Percentiles rank a stretch among this genome's conserved stretches.
phyloP scores from a whole-genome alignment of 1,140 invertebrate genomes.

The Drosophila sechellia region DNA sequence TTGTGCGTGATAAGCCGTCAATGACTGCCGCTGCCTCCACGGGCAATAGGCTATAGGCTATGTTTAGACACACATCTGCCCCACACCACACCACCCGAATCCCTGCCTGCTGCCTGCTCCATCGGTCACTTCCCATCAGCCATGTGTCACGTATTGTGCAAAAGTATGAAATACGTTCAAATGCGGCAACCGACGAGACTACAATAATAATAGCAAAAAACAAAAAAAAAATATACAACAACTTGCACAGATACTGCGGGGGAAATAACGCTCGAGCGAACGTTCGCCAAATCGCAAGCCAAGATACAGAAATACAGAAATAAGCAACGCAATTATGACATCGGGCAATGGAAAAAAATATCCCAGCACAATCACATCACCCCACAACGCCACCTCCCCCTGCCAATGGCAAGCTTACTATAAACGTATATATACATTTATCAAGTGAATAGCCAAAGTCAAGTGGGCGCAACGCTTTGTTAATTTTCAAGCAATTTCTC shows the following conservation, averaged over 20 bases:
- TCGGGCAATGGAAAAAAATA: constrained; percentile 29
- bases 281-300: constrained; percentile 46
- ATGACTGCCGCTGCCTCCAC: constrained; percentile 37
- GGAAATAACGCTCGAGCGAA: constrained; percentile 12
- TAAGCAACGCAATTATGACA: constrained; percentile 69
- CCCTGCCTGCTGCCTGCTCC: neutral
- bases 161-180: constrained; percentile 46
- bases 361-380: constrained; percentile 16
- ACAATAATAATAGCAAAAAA: constrained; percentile 54
- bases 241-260: constrained; percentile 46
- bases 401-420: neutral
- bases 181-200: constrained; percentile 34
- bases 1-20: constrained; percentile 40
- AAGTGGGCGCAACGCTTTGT: constrained; percentile 29
- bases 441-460: constrained; percentile 35
- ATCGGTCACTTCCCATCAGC: constrained; percentile 48
- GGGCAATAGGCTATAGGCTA: constrained; percentile 30
- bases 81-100: neutral
- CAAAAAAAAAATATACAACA: constrained; percentile 22
- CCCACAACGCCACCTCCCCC: neutral
- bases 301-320: constrained; percentile 44
- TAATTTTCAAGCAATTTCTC: constrained; percentile 59
- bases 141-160: constrained; percentile 62
- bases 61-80: constrained; percentile 31
- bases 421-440: constrained; percentile 4